Base-by-base conservation (phyloP, 2,797 vertebrate species). In the Neosalanx taihuensis region DNA sequence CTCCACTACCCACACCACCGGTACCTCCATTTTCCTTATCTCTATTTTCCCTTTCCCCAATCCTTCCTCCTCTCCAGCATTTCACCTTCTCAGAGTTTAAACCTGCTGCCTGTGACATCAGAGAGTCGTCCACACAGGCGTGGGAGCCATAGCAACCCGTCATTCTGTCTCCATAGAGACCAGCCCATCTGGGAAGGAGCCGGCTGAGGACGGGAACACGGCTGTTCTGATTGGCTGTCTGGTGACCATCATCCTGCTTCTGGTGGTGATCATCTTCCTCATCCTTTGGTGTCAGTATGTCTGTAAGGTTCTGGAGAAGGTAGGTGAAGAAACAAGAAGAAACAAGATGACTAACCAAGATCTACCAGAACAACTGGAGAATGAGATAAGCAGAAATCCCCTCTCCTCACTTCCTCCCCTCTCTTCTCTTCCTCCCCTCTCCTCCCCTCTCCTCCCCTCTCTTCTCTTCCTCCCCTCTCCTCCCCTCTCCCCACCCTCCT, bases 231-330 rank as follows among this genome's bases (percentile, higher is more conserved):
- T 97, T 76, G 94, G 95, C 85, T 96, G 95, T 84, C 90, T 97
- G 73, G 95, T 97, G 80, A 94, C 94, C 76, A 97, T 97, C 84
- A 97, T 97, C 80, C 92, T 97, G 15, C 90, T 97, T 46, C 86
- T 97, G 61, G 87, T 97, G 74, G 80, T 96, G 82, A 92, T 96
- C 79, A 97, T 97, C 85, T 88, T 96, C 74, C 88, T 96, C 76
- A 97, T 97, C 84, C 93, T 97, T 58, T 96, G 94, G 95, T 95
- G 94, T 58, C 96, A 97, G 58, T 95, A 95, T 0, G 94, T 95
- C 77, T 95, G 94, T 3, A 96, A 96, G 83, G 93, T 94, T 26
- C 81, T 97, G 87, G 95, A 96, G 86, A 97, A 96, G 95, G 96
- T 97, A 86, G 77, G 76, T 20, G 2, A 33, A 12, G 37, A 7